A percentile compares a stretch with the other conserved stretches of the same genome.
These are phyloP conservation scores for Agapornis canus DNA, from an alignment of 2,797 vertebrate genomes.

Conservation along the genomic window DNA sequence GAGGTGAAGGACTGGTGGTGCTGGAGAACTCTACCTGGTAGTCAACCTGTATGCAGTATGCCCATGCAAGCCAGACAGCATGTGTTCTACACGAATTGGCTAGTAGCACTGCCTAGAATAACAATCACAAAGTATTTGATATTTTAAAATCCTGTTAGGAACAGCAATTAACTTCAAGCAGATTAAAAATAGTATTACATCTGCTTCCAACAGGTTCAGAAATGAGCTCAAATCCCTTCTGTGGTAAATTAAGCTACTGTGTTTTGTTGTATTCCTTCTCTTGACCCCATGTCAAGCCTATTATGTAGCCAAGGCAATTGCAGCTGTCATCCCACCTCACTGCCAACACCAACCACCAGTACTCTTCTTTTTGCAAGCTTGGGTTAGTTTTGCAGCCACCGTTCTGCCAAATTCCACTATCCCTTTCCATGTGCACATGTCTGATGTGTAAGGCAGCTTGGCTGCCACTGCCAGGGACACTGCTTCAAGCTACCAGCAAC, in stretches of 20 bases:
- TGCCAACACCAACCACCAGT: not conserved
- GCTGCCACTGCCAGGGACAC: not conserved
- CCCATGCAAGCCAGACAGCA: not conserved
- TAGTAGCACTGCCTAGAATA: not conserved
- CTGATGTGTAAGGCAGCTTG: not conserved
- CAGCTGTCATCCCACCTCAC: not conserved
- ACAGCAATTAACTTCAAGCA: not conserved
- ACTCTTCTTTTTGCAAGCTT: not conserved
- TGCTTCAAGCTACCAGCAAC: not conserved
- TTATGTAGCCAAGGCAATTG: not conserved
- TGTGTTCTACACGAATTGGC: not conserved
- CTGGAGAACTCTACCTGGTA: not conserved
- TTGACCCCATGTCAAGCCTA: not conserved
- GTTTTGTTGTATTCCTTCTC: not conserved
- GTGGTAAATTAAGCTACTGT: not conserved
- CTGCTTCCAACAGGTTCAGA: slow-evolving; percentile 15
- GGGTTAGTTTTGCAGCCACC: not conserved
- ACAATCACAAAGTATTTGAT: not conserved
- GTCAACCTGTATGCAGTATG: not conserved
- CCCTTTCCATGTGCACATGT: not conserved
- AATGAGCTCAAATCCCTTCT: slow-evolving; percentile 1
- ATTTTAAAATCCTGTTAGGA: not conserved
- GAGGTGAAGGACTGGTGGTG: not conserved
- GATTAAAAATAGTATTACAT: slow-evolving; percentile 18
- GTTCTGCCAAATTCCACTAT: not conserved